These are phyloP conservation scores for Sanderia malayensis DNA, from an alignment of 30 jellyfish, hydroid and myxozoan genomes.

Conservation along the genomic window DNA sequence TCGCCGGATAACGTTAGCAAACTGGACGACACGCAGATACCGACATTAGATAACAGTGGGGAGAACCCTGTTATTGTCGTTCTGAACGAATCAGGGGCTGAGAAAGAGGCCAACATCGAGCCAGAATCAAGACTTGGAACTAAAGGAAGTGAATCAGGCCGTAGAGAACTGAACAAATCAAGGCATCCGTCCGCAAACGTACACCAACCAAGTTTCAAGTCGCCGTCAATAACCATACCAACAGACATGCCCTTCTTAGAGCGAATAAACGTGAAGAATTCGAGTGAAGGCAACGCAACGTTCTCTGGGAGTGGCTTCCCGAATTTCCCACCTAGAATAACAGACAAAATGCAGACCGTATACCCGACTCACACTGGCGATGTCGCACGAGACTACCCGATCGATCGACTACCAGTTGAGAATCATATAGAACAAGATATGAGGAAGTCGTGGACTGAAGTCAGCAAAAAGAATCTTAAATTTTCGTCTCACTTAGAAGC, in stretches of 20 bases:
- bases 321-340: constrained; percentile 16
- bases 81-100: constrained; percentile 27
- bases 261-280: constrained; percentile 19
- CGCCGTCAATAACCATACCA: neutral
- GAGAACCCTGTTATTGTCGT: constrained; percentile 43
- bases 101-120: constrained; percentile 18
- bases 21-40: constrained; percentile 1
- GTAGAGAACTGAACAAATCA: constrained; percentile 5
- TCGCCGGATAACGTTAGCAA: constrained; percentile 20
- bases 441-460: constrained; percentile 4
- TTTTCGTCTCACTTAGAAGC: neutral
- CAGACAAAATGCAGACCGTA: constrained; percentile 29
- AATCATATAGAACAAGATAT: constrained; percentile 3
- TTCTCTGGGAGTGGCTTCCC: constrained; percentile 23
- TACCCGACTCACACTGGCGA: neutral
- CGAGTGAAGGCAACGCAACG: constrained; percentile 21
- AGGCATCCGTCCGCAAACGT: neutral
- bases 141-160: neutral
- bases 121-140: neutral
- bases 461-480: neutral
- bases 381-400: neutral
- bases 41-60: neutral
- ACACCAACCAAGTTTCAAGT: neutral
- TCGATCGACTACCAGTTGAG: neutral
- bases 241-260: constrained; percentile 49